phyloP scores from a whole-genome alignment of 2,797 vertebrate species.

The Propithecus deckenii region DNA sequence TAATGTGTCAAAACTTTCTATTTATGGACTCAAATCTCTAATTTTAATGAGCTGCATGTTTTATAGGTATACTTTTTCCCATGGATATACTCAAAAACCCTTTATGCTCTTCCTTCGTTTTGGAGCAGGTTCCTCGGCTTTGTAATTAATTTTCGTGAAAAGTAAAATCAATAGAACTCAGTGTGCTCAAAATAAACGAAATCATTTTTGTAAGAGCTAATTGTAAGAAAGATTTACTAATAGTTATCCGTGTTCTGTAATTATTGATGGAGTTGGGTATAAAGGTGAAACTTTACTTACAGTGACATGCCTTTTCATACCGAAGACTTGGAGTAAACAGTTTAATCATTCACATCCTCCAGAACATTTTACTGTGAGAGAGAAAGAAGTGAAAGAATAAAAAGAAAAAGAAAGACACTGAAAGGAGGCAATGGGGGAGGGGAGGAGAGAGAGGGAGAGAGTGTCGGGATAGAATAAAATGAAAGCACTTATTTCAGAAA shows the following conservation, averaged over 20 bases:
- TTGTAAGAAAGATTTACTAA: slow-evolving; percentile 54
- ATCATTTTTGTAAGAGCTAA: slow-evolving; percentile 40
- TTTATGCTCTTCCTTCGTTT: slow-evolving; percentile 13
- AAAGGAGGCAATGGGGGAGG: background rate
- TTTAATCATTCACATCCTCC: slow-evolving; percentile 75
- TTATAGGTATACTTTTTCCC: background rate
- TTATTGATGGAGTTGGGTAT: slow-evolving; percentile 75
- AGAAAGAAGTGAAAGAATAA: background rate
- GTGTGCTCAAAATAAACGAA: background rate
- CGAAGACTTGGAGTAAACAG: slow-evolving; percentile 70
- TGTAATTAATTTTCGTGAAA: slow-evolving; percentile 40
- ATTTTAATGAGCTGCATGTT: background rate
- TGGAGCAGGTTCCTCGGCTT: background rate
- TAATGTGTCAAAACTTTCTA: slow-evolving; percentile 20
- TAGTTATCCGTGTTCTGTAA: slow-evolving; percentile 60
- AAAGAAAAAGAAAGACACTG: background rate
- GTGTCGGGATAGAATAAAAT: background rate
- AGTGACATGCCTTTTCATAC: slow-evolving; percentile 56
- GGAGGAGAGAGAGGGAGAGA: background rate
- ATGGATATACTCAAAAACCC: background rate
- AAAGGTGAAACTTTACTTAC: slow-evolving; percentile 76
- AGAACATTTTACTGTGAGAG: slow-evolving; percentile 50
- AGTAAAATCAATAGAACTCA: slow-evolving; percentile 11
- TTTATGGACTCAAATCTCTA: background rate
- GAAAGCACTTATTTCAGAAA: slow-evolving; percentile 23